Evolutionary conservation across 2,888 invertebrate species (phyloP), one percentile per base, ranked within the genome.

Genomic region (Trimorus sp.): DNA sequence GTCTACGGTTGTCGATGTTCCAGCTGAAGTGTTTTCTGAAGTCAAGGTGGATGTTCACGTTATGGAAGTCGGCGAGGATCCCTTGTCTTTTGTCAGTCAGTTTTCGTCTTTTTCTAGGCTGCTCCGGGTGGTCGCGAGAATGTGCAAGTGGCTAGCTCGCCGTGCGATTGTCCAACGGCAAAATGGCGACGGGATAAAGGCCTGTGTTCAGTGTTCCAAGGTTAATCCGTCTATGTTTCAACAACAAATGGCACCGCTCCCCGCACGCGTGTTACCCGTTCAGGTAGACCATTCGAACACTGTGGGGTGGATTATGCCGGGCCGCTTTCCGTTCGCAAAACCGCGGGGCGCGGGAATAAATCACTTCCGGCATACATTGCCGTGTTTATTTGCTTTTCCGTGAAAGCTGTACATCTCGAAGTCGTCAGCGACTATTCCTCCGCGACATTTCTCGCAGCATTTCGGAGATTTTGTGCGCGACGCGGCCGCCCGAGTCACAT

Each of bases 271-370:
- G 4, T 51, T 9, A 51, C 2, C 16, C 51, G 15, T 7, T 16
- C 51, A 1, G 3, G 1, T 3, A 14, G 51, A 4, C 15, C 51
- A 4, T 51, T 51, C 16, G 16, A 7, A 12, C 51, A 51, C 9
- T n/a, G n/a, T 6, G 51, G 51, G n/a, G 51, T 51, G 15, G 51
- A 51, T 9, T 51, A 51, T 15, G 51, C 51, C 15, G 51, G 51
- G 14, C 51, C 51, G 5, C 7, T 51, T 1, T 6, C 7, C 14
- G 51, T 51, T 3, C 51, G 51, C 7, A 7, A n/a, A 7, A 7
- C 7, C 16, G 4, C 6, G 7, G 51, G 51, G 14, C 51, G 51
- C 11, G 51, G 51, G 2, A n/a, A 14, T 7, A n/a, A 51, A 4
- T n/a, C 51, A 1, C 51, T n/a, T 15, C 7, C 15, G n/a, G 51